A percentile compares a stretch with the other conserved stretches of the same genome.
Conservation (phyloP, 53 echinoderm and acorn worm genomes). For the Pentamera pediparva region DNA sequence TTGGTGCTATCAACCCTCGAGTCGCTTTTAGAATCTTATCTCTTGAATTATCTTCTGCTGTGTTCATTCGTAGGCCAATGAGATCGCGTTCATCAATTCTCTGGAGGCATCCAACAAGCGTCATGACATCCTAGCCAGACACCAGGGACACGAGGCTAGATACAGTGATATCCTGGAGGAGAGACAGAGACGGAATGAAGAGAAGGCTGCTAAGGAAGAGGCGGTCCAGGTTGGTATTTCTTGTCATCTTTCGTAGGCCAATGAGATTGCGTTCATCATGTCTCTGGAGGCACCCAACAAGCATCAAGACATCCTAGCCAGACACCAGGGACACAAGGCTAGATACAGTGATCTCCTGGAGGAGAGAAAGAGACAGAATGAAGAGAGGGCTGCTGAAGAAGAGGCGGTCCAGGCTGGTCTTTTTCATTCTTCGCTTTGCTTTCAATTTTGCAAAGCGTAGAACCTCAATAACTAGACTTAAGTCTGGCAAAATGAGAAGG, state of each 20-base stretch:
- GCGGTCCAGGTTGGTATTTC: constrained; percentile 96
- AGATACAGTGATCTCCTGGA: constrained; percentile 53
- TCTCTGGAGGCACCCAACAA: constrained; percentile 59
- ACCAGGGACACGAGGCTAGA: constrained; percentile 86
- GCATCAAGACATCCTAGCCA: constrained; percentile 50
- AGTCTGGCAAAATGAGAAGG: too few species aligned
- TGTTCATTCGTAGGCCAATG: constrained; percentile 70
- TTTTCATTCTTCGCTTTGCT: too few species aligned
- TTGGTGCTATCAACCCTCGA: too few species aligned
- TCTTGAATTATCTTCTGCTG: neutral
- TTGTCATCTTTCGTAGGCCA: constrained; percentile 43
- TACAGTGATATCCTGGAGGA: constrained; percentile 93
- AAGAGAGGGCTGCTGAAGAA: constrained; percentile 61
- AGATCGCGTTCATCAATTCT: constrained; percentile 97
- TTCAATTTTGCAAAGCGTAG: too few species aligned
- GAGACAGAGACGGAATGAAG: constrained; percentile 82
- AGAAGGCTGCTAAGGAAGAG: constrained; percentile 97
- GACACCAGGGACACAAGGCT: constrained; percentile 58
- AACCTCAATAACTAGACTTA: too few species aligned
- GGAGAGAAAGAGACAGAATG: constrained; percentile 48
- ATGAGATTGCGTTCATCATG: constrained; percentile 72
- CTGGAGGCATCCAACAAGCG: constrained; percentile 94
- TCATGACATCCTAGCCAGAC: constrained; percentile 88
- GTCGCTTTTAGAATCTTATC: too few species aligned
- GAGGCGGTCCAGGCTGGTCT: constrained; percentile 49